A percentile compares a stretch with the other conserved stretches of the same genome.
Evolutionary conservation across 2,797 vertebrate species (phyloP).

Genomic region (Pelobates cultripes): DNA sequence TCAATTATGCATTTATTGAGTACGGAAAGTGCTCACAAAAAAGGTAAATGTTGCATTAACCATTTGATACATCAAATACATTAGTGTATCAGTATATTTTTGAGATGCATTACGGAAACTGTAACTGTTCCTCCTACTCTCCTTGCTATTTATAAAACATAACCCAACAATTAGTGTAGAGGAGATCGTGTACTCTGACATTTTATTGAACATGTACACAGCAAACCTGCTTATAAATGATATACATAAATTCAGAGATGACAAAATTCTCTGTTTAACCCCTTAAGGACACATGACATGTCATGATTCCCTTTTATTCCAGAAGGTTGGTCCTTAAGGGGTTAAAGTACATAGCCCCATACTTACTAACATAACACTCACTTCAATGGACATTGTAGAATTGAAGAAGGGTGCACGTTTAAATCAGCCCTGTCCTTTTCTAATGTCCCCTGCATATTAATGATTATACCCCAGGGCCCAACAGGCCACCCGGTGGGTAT

Average conservation of each 20-base stretch:
- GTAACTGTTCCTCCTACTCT: conserved; percentile 4
- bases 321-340: too few species aligned
- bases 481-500: too few species aligned
- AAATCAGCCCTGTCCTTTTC: too few species aligned
- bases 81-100: conserved; percentile 21
- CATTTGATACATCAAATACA: conserved; percentile 12
- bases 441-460: too few species aligned
- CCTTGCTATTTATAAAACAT: conserved; percentile 24
- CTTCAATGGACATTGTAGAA: too few species aligned
- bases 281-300: too few species aligned
- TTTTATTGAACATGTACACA: not conserved
- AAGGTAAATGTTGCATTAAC: conserved; percentile 19
- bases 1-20: conserved; percentile 5
- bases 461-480: too few species aligned
- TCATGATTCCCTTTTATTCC: too few species aligned
- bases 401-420: too few species aligned
- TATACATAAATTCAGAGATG: not conserved
- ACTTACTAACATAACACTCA: too few species aligned
- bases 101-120: conserved; percentile 14
- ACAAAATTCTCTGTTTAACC: not conserved
- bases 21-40: conserved; percentile 8
- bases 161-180: conserved; percentile 6
- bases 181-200: not conserved
- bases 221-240: not conserved
- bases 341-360: not conserved